Evolutionary conservation across 2,113 vertebrate species (phyloP).

Genomic region (Oxyruncus cristatus): DNA sequence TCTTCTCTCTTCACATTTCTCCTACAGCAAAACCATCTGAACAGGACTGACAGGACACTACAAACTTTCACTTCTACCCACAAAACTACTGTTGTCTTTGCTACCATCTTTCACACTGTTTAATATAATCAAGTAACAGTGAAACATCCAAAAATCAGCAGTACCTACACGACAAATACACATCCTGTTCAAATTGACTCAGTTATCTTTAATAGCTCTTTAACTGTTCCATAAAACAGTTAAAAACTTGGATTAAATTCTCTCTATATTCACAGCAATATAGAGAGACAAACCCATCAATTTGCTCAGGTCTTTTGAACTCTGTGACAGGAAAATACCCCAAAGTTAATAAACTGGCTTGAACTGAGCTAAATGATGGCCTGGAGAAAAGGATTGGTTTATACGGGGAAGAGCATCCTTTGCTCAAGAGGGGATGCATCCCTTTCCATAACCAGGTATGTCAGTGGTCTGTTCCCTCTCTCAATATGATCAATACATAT

Average conservation of each 20-base stretch:
- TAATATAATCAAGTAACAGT: neutral
- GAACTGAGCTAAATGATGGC: neutral
- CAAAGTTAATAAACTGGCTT: neutral
- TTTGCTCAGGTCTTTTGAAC: neutral
- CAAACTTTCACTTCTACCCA: neutral
- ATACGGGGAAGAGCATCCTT: neutral
- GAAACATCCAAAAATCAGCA: neutral
- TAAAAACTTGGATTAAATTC: neutral
- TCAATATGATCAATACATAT: neutral
- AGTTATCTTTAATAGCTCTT: neutral
- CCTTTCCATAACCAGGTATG: neutral
- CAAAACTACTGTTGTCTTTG: neutral
- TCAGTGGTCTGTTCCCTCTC: neutral
- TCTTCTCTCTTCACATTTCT: neutral
- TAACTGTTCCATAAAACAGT: neutral
- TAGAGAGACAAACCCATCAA: neutral
- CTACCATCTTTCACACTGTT: neutral
- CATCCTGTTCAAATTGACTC: neutral
- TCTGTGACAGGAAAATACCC: neutral
- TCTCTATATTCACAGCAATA: neutral
- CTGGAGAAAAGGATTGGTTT: neutral
- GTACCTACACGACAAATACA: neutral
- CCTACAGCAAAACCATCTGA: neutral
- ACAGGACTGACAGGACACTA: neutral
- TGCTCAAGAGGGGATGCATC: neutral